Evolutionary conservation across 92 coral and sea anemone species (phyloP), one percentile per base, ranked within the genome.

Genomic region (Pocillopora meandrina): DNA sequence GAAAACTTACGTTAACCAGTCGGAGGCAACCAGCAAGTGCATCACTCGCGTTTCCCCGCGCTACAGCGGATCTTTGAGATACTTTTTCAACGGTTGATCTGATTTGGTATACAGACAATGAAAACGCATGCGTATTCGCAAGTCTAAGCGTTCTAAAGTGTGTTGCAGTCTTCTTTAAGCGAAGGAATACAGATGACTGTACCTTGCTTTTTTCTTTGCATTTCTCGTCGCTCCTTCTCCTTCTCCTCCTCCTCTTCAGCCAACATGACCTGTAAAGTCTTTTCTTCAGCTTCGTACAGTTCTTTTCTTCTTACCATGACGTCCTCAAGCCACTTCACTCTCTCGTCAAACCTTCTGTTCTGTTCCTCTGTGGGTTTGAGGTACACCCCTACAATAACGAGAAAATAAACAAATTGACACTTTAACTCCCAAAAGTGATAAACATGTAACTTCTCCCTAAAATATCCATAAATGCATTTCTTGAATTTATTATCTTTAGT

Each of bases 171-270:
- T 65, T 65, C 18, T 59, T 59, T 42, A 42, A 3, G 5, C 52
- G 10, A 23, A 69, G 14, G 15, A 12, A 19, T 16, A 35, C 26
- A 69, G 14, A 21, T 56, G 35, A 18, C 13, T 0, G 1, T 90
- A 84, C 93, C 95, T 69, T 94, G 94, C 47, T 82, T 75, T 88
- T 88, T 91, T 74, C 93, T 91, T 63, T 90, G 92, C 78, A 86
- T 91, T 84, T 97, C 89, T 70, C 94, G 79, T 35, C 90, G 91
- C 64, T 97, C 93, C 58, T 84, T 89, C 62, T 94, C 92, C 71
- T 90, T 91, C 75, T 97, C 98, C 52, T 95, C 99, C 72, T 97
- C 99, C 63, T 97, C 99, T 60, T 97, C 99, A 11, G 94, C 95
- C 63, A 97, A 71, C 93, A 97, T 97, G 64, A 97, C 99, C 61